Percentiles rank a stretch among this genome's conserved stretches.
phyloP scores from a whole-genome alignment of 2,113 vertebrate genomes.

The Toxostoma redivivum region DNA sequence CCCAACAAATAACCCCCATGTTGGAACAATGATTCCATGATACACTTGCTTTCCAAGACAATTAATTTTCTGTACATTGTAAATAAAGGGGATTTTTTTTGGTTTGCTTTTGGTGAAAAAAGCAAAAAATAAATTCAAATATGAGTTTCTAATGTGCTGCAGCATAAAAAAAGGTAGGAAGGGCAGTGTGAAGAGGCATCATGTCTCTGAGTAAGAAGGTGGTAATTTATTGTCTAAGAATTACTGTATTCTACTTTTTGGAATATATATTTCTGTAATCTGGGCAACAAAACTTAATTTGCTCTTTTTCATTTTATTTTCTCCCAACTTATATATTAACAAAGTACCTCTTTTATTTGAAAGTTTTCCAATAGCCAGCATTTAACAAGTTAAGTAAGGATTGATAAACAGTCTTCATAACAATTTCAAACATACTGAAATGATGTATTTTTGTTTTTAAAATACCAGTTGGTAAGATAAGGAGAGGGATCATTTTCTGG shows the following conservation, averaged over 20 bases:
- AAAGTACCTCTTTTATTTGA: background rate
- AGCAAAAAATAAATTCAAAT: background rate
- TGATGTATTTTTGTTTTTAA: conserved; percentile 56
- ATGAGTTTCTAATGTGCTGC: background rate
- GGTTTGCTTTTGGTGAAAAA: background rate
- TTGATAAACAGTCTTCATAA: background rate
- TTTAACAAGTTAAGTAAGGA: background rate
- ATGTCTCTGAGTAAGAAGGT: background rate
- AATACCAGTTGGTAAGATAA: conserved; percentile 82
- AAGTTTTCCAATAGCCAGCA: background rate
- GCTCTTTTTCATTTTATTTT: background rate
- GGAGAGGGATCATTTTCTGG: conserved; percentile 90
- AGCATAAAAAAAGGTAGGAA: background rate
- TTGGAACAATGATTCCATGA: background rate
- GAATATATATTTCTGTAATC: background rate
- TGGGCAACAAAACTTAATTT: background rate
- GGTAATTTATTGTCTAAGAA: background rate
- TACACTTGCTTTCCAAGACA: background rate
- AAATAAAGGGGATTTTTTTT: background rate
- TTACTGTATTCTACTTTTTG: background rate
- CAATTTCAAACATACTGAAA: background rate
- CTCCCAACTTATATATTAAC: background rate
- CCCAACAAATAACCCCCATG: background rate
- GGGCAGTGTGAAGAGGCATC: background rate
- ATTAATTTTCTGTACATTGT: background rate